Evolutionary conservation across 2,113 vertebrate species (phyloP), one percentile per base, ranked within the genome.

Genomic region (Ochotona curzoniae): DNA sequence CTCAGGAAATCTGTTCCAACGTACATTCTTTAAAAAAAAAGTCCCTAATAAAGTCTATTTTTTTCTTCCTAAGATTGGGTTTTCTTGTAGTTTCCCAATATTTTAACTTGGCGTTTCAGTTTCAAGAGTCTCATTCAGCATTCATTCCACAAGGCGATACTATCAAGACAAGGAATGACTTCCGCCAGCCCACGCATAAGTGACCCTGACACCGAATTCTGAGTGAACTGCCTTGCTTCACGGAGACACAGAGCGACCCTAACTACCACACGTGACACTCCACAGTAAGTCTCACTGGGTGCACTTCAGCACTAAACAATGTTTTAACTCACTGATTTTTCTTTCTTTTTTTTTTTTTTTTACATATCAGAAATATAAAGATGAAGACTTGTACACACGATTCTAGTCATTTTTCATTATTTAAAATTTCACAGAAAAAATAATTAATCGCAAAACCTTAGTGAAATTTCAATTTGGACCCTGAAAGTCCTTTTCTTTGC

Each of bases 401-500:
- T 87, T 75, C 11, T 90, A 87, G 6, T 23, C 25, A 12, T 66
- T 91, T 85, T 89, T 63, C 64, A 85, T 91, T 88, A 5, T 47
- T 1, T 6, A 47, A 11, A 92, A 81, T 90, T 93, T 83, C 66
- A 30, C 83, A 85, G 93, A 69, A 82, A 90, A 90, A 83, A n/a
- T 83, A 95, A 32, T 82, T 49, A 94, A 93, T 66, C 44, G 18
- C 20, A 60, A 66, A 30, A 83, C 74, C 64, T 57, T 83, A 44
- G 23, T 79, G 69, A 94, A 87, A 87, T 87, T 96, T 94, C n/a
- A 32, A n/a, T 79, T 92, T 76, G 38, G 75, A 82, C 25, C 81
- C 8, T 5, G 81, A 44, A 28, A 92, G 17, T 87, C 30, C 20
- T 11, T 70, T 79, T 78, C 18, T 81, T 83, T 76, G 57, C 26